Conservation (phyloP, 1,140 invertebrate genomes). For the Acromyrmex charruanus region DNA sequence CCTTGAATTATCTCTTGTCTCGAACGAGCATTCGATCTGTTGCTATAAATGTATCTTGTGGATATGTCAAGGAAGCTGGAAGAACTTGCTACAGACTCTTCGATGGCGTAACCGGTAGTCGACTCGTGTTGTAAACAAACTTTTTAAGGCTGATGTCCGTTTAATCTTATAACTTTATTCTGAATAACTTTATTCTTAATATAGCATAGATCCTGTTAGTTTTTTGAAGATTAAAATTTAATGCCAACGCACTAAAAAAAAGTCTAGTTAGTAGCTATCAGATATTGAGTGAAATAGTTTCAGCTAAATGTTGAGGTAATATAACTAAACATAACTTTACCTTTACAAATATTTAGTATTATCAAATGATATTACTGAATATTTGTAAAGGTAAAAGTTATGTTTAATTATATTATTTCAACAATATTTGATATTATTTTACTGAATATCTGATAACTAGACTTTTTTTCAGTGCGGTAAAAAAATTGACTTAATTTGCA, state of each 20-base stretch:
- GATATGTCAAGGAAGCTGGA: constrained; percentile 16
- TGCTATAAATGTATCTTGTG: constrained; percentile 43
- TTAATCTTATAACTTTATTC: background rate
- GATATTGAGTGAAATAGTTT: no score
- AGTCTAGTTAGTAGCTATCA: no score
- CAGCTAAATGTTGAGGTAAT: no score
- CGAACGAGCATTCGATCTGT: constrained; percentile 36
- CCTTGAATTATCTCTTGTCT: constrained; percentile 67
- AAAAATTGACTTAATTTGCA: background rate
- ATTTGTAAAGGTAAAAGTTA: no score
- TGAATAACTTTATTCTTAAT: background rate
- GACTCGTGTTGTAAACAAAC: background rate
- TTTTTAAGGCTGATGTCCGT: background rate
- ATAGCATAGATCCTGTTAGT: background rate
- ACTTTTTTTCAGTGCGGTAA: no score
- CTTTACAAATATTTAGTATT: no score
- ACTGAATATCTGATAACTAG: no score
- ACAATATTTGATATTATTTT: no score
- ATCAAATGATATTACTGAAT: no score
- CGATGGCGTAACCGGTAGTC: background rate
- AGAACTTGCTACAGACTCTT: background rate
- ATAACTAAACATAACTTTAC: no score
- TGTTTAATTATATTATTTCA: no score
- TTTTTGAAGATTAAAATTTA: background rate
- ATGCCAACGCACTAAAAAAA: no score